Evolutionary conservation across 2,113 vertebrate species (phyloP).

Genomic region (Entomyzon cyanotis): DNA sequence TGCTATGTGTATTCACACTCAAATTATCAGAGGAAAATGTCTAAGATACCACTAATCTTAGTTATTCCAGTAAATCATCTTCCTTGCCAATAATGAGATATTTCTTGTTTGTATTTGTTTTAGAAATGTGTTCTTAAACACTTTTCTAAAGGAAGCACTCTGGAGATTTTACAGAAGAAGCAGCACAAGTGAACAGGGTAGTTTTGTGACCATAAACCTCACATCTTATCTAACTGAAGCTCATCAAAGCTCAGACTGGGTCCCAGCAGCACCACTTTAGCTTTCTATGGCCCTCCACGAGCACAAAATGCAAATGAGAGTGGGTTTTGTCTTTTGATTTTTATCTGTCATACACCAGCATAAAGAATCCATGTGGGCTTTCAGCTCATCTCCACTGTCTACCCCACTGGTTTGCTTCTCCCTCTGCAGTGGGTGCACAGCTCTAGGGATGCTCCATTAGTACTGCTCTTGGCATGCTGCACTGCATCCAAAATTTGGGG

Average conservation of each 20-base stretch:
- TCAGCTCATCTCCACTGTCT: background rate
- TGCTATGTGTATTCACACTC: background rate
- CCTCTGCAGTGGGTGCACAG: rapidly evolving
- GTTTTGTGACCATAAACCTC: background rate
- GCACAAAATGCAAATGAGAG: background rate
- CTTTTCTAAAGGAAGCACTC: background rate
- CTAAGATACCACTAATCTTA: background rate
- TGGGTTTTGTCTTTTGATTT: background rate
- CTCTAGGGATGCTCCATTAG: rapidly evolving
- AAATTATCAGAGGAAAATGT: background rate
- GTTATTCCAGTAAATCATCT: background rate
- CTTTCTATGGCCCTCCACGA: background rate
- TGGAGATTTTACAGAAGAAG: background rate
- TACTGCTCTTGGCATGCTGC: background rate
- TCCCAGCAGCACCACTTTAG: background rate
- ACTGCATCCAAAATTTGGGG: rapidly evolving
- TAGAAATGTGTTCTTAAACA: background rate
- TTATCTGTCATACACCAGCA: background rate
- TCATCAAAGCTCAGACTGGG: background rate
- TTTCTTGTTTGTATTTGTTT: background rate
- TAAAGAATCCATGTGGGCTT: background rate
- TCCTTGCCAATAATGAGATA: background rate
- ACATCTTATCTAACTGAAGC: background rate
- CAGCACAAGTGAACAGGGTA: background rate
- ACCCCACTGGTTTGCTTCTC: background rate